A percentile compares a stretch with the other conserved stretches of the same genome.
Evolutionary conservation across 2,888 invertebrate species (phyloP).

Genomic region (Teleogryllus oceanicus): DNA sequence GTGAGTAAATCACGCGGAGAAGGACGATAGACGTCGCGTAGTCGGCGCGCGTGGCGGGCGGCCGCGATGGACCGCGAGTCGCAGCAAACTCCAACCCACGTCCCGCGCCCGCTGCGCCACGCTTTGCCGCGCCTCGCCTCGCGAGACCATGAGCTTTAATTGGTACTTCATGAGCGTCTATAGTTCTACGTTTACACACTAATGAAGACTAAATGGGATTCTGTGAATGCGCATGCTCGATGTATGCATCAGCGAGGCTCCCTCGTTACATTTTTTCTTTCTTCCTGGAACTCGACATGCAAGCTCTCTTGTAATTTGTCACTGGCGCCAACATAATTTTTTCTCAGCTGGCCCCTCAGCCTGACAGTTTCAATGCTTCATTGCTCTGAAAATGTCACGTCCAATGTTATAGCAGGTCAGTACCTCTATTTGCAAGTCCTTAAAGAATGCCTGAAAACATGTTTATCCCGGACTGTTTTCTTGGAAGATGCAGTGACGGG

Average conservation of each 20-base stretch:
- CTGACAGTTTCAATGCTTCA: too few relatives aligned
- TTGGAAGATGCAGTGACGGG: too few relatives aligned
- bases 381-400: background rate
- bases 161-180: background rate
- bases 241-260: slow-evolving; percentile 18
- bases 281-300: background rate
- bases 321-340: too few relatives aligned
- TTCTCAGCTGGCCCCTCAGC: too few relatives aligned
- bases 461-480: too few relatives aligned
- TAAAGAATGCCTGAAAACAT: too few relatives aligned
- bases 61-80: background rate
- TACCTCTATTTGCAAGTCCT: too few relatives aligned
- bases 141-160: background rate
- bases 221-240: background rate
- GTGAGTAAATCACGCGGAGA: too few relatives aligned
- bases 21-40: too few relatives aligned
- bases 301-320: too few relatives aligned
- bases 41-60: background rate
- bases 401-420: background rate
- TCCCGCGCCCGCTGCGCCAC: background rate
- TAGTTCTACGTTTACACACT: slow-evolving; percentile 2
- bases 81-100: background rate
- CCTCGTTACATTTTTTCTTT: background rate
- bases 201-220: background rate
- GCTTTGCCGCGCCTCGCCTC: background rate